phyloP scores from a whole-genome alignment of 2,888 invertebrate genomes.

The Timema cristinae region DNA sequence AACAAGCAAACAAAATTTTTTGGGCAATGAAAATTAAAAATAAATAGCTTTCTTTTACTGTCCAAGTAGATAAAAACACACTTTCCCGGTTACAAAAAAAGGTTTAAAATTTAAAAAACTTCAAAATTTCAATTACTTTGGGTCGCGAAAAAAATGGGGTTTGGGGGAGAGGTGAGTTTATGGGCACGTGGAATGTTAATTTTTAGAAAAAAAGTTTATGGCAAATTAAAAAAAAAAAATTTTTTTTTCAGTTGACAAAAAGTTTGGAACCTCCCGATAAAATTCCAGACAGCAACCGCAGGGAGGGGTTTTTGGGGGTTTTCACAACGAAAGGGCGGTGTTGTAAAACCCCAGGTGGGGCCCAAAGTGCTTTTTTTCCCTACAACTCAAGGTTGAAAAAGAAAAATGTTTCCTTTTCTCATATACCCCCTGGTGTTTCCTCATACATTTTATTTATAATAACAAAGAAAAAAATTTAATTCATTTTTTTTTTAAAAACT shows the following conservation, averaged over 20 bases:
- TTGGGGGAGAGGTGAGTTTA: conserved; percentile 62
- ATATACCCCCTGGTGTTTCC: not conserved
- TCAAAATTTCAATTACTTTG: too few species aligned
- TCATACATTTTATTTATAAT: not conserved
- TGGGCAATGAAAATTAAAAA: too few species aligned
- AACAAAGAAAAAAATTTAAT: not conserved
- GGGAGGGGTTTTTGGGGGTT: conserved; percentile 62
- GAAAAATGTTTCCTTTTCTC: not conserved
- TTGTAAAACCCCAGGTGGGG: conserved; percentile 70
- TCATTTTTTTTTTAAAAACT: too few species aligned
- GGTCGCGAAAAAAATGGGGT: conserved; percentile 55
- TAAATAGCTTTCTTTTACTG: too few species aligned
- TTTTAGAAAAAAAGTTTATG: conserved; percentile 1
- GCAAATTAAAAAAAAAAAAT: conserved; percentile 15
- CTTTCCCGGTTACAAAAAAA: too few species aligned
- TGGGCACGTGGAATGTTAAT: conserved; percentile 46
- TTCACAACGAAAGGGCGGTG: conserved; percentile 64
- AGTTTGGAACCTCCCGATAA: conserved; percentile 66
- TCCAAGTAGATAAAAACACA: too few species aligned
- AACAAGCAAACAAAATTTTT: too few species aligned
- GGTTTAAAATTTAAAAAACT: too few species aligned
- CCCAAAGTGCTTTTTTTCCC: not conserved
- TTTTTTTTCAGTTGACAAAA: conserved; percentile 56
- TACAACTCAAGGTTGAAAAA: not conserved
- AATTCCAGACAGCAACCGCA: conserved; percentile 70